Base-by-base conservation (phyloP, 1,140 invertebrate genomes). In the Physella acuta region DNA sequence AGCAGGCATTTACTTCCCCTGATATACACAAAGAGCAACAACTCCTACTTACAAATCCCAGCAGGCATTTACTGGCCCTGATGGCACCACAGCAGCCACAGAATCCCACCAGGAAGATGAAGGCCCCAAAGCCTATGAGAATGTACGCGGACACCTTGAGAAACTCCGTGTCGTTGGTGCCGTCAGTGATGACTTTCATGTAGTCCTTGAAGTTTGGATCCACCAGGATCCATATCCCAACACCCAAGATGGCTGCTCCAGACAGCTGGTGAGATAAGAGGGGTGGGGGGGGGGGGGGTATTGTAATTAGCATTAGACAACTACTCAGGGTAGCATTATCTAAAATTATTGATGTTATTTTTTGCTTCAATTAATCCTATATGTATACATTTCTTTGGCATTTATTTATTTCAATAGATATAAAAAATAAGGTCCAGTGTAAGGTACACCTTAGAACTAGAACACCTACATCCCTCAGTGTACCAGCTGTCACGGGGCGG, bases 11-110 rank as follows among this genome's bases (percentile, higher is more conserved):
- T 20, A n/a, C 4, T 60, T 11, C 11, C 30, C 16, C 26, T 24
- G 14, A 16, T 56, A 68, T 20, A 30, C 14, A 53, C 16, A 24
- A 34, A 11, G 30, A 17, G 20, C 4, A 37, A 49, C 28, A 61
- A 2, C 14, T 17, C 14, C 1, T 17, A 77, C 79, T 70, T 87
- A 92, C 92, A 78, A 91, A 87, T 53, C 90, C 89, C 5, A 98
- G 88, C 87, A 95, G 89, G 83, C 92, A 94, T 73, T 91, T 91
- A 68, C 91, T 94, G 84, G 94, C 92, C 71, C 90, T 89, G 55
- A 92, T 89, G 8, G 93, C 92, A 33, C 94, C 94, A 82, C 92
- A 94, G 81, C 94, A 97, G 59, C 94, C 95, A 67, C 95, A 89
- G 84, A 96, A 92, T 2, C 93, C 91, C 26, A 95, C 90, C 34